Evolutionary conservation across 1,140 invertebrate species (phyloP).

Genomic region (Lerema accius): DNA sequence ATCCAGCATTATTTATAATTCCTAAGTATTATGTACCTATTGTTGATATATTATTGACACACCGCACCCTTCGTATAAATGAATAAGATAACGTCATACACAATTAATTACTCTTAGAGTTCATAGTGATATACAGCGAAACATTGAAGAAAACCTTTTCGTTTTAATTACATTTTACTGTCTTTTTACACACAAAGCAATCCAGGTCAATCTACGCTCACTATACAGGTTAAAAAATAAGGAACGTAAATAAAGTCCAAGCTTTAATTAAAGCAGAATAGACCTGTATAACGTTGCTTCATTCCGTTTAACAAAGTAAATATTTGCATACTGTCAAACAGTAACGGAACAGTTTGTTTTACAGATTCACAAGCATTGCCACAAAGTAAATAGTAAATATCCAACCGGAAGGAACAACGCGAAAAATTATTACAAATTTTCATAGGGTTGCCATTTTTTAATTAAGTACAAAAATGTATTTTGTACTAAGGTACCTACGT

Average conservation of each 20-base stretch:
- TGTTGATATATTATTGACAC: too few relatives aligned
- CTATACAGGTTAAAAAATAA: neutral
- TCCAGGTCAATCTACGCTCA: neutral
- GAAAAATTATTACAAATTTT: neutral
- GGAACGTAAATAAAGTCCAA: neutral
- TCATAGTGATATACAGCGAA: too few relatives aligned
- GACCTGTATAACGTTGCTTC: neutral
- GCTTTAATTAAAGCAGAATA: neutral
- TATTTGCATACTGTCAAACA: constrained; percentile 10
- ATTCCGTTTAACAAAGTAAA: neutral
- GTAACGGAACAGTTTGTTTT: constrained; percentile 14
- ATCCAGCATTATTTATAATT: too few relatives aligned
- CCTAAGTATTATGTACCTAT: too few relatives aligned
- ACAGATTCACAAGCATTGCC: constrained; percentile 12
- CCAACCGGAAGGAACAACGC: neutral
- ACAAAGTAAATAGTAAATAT: neutral
- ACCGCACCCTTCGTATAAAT: too few relatives aligned
- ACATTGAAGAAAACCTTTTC: neutral
- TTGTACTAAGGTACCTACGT: too few relatives aligned
- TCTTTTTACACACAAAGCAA: too few relatives aligned
- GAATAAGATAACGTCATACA: too few relatives aligned
- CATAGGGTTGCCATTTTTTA: neutral
- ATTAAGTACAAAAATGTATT: too few relatives aligned
- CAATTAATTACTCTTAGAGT: too few relatives aligned
- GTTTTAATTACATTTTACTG: neutral